Percentiles rank a stretch among this genome's conserved stretches.
phyloP scores from a whole-genome alignment of 2,888 invertebrate species.

The Dascillus cervinus region DNA sequence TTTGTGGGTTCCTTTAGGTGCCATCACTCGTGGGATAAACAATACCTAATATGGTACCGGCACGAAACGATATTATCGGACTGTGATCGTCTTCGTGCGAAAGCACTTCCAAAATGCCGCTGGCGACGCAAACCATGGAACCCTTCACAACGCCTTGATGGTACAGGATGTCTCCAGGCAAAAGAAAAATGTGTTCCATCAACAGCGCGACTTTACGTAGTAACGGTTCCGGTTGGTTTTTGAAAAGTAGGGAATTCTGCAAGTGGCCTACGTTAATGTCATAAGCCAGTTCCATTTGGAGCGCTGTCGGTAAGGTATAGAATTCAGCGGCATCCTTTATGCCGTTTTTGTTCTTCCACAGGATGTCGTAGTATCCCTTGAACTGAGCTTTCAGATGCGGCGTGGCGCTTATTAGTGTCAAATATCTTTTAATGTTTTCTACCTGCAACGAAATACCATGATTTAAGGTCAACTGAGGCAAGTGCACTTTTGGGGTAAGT shows the following conservation, averaged over 20 bases:
- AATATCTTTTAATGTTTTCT: conserved; percentile 43
- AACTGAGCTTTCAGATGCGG: conserved; percentile 40
- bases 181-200: conserved; percentile 47
- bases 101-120: conserved; percentile 46
- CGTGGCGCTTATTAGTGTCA: conserved; percentile 43
- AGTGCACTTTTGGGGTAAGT: too few species aligned
- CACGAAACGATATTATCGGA: conserved; percentile 46
- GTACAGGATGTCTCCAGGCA: conserved; percentile 47
- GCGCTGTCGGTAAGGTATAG: conserved; percentile 41
- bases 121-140: conserved; percentile 47
- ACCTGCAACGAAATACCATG: conserved; percentile 34
- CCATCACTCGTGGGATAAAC: too few species aligned
- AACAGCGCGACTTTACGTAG: conserved; percentile 45
- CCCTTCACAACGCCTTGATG: conserved; percentile 47
- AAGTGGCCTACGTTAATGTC: conserved; percentile 48
- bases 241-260: conserved; percentile 46
- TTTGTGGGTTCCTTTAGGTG: too few species aligned
- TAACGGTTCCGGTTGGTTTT: conserved; percentile 47
- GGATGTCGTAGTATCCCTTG: conserved; percentile 46
- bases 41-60: conserved; percentile 46
- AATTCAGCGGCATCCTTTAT: conserved; percentile 44
- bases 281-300: conserved; percentile 48
- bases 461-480: too few species aligned
- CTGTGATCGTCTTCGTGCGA: conserved; percentile 51
- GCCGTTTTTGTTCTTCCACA: conserved; percentile 49